Conservation (phyloP, 2,888 invertebrate genomes). For the Mechanitis messenoides region DNA sequence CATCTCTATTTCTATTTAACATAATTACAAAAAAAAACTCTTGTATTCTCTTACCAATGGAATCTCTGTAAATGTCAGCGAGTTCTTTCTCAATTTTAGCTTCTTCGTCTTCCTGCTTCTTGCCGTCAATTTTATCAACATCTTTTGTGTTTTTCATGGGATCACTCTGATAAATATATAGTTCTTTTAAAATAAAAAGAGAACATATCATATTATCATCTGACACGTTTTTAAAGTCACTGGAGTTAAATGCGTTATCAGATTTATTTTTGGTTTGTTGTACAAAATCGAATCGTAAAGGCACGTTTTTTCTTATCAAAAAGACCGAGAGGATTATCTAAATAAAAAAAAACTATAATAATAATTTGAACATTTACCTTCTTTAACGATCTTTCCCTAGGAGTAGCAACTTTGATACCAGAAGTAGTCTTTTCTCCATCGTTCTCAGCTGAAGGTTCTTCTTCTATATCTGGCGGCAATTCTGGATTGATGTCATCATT, state of each 20-base stretch:
- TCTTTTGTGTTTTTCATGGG: conserved; percentile 31
- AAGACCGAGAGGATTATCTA: no score
- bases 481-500: conserved; percentile 12
- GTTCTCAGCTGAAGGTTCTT: conserved; percentile 56
- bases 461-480: conserved; percentile 58
- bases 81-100: conserved; percentile 59
- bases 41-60: conserved; percentile 36
- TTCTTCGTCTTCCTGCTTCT: conserved; percentile 53
- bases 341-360: not conserved
- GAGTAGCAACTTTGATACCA: conserved; percentile 28
- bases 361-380: conserved; percentile 23
- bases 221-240: no score
- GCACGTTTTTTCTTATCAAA: no score
- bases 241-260: no score
- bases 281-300: no score
- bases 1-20: no score
- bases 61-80: conserved; percentile 62
- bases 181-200: not conserved
- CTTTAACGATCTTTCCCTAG: conserved; percentile 35
- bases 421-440: conserved; percentile 39
- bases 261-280: no score
- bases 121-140: conserved; percentile 32
- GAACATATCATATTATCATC: no score
- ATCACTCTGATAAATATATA: conserved; percentile 11
- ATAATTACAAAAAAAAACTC: not conserved